Base-by-base conservation (phyloP, 2,888 invertebrate species). In the Drosophila setosimentum region DNA sequence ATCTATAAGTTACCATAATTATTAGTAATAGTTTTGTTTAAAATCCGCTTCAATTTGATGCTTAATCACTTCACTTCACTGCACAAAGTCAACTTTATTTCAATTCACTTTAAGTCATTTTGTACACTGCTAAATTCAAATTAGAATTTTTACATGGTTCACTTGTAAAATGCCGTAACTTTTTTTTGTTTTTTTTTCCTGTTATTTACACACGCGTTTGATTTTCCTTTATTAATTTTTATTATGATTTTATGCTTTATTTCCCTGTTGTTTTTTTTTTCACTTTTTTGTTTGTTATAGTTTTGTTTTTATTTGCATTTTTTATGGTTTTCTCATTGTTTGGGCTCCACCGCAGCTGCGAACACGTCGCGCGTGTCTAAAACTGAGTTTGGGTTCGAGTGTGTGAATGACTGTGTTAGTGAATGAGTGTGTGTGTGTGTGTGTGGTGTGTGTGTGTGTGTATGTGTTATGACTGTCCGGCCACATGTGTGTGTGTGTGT, bases 351-450 rank as follows among this genome's bases (percentile, higher is more conserved):
- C 71, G 60, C 76, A 77, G 53, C 60, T 67, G 67, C 7, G 55
- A 77, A 49, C 68, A 63, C 57, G 57, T 54, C 59, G 75, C 77
- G 77, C 63, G 70, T 70, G 33, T 79, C 33, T 59, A 61, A 67
- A 79, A 67, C 71, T 68, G 55, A 70, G 58, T 55, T 61, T 61
- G 45, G 37, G 30, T 21, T 57, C 21, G 48, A 21, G 55, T 4
- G 16, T 30, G 27, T 18, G 30, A 35, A 57, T 30, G 45, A 45
- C 35, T 32, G 61, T 40, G n/a, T n/a, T n/a, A n/a, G n/a, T n/a
- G n/a, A n/a, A n/a, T n/a, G 62, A 30, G 55, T 58, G 51, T 55
- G 11, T 27, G 21, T 11, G 27, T 40, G 61, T 24, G 42, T 45
- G 62, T 40, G 59, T 61, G 53, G n/a, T n/a, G n/a, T 42, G 35